Evolutionary conservation across 2,113 vertebrate genomes (phyloP).

Genomic region (Ictalurus punctatus): DNA sequence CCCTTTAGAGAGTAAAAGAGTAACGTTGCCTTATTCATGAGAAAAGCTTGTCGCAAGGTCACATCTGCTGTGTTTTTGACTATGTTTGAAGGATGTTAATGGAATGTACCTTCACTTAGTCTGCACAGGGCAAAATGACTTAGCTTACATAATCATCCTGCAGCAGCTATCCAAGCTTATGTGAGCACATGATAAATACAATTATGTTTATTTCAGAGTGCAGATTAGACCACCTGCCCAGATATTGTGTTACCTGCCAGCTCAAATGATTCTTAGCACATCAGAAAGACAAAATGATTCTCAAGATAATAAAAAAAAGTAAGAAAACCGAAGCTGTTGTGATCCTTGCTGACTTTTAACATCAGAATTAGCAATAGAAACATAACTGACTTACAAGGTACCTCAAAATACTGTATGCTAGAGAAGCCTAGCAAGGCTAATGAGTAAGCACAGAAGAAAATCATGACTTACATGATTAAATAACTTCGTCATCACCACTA

Average conservation of each 20-base stretch:
- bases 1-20: background rate
- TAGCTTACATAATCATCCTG: slow-evolving; percentile 35
- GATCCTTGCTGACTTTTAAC: background rate
- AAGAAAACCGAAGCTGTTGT: background rate
- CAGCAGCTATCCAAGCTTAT: slow-evolving; percentile 59
- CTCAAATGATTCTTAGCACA: slow-evolving; percentile 26
- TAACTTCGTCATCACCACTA: background rate
- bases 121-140: slow-evolving; percentile 50
- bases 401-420: background rate
- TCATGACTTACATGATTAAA: background rate
- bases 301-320: background rate
- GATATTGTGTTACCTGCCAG: slow-evolving; percentile 60
- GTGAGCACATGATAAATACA: slow-evolving; percentile 62
- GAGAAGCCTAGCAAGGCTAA: background rate
- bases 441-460: background rate
- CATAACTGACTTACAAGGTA: background rate
- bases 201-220: slow-evolving; percentile 62
- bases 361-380: background rate
- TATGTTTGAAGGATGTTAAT: slow-evolving; percentile 35
- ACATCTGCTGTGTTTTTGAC: slow-evolving; percentile 57
- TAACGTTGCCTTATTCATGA: background rate
- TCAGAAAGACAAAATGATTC: background rate
- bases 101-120: slow-evolving; percentile 53
- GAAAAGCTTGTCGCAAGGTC: background rate
- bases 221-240: slow-evolving; percentile 40